Evolutionary conservation across 1,140 invertebrate genomes (phyloP), one percentile per base, ranked within the genome.

Genomic region (Rhopalosiphum padi): DNA sequence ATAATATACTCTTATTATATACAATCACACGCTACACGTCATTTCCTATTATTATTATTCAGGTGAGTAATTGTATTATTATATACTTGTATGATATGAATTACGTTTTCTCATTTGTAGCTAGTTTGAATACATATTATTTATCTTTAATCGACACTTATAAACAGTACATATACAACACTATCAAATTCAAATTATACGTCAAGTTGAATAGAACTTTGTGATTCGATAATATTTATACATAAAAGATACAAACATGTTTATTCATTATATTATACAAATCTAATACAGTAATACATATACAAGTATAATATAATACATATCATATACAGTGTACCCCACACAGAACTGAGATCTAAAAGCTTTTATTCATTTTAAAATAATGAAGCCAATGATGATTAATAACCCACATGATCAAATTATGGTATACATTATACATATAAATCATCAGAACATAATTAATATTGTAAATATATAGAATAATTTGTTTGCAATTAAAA

Each of bases 131-230:
- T 77, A 15, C 30, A 77, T 18, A 77, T 77, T 77, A 77, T n/a
- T 68, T 77, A 77, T 77, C 60, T 77, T 77, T n/a, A 77, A 35
- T 18, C 15, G 60, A 77, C 15, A 15, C 60, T n/a, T 5, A n/a
- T 11, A n/a, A 77, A n/a, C n/a, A n/a, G 25, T 60, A 30, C 8
- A 1, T 18, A n/a, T n/a, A 68, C 0, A 68, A n/a, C n/a, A 68
- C 60, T 68, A n/a, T 77, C 60, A n/a, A 77, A 68, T 68, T 68
- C 60, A 68, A 68, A 77, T n/a, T 77, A 77, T 77, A 77, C n/a
- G 60, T n/a, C 30, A n/a, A 6, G 30, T 77, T n/a, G 15, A 77
- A 18, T n/a, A 77, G n/a, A 77, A 77, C 30, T 77, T 77, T 77
- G 60, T 77, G 15, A 77, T 77, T 35, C 60, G 15, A n/a, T n/a